Evolutionary conservation across 2,888 invertebrate species (phyloP).

Genomic region (Oxytorus armatus): DNA sequence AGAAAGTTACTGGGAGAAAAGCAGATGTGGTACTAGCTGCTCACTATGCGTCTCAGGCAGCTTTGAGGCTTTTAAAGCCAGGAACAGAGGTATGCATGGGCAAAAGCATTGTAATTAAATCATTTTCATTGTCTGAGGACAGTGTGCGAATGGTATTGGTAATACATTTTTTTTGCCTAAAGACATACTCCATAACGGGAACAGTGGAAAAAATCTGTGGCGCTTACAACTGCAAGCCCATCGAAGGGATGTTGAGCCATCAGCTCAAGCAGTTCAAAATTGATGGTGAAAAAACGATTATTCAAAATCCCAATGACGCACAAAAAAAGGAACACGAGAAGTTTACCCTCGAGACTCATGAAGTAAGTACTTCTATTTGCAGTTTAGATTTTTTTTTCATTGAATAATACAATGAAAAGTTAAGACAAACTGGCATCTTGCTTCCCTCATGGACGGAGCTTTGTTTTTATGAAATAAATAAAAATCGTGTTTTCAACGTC

Average conservation of each 20-base stretch:
- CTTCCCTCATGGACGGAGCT: too few relatives aligned
- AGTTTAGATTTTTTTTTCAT: not conserved
- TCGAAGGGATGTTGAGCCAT: conserved; percentile 98
- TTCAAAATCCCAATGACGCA: conserved; percentile 98
- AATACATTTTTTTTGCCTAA: conserved; percentile 71
- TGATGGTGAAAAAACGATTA: conserved; percentile 98
- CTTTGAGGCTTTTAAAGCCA: conserved; percentile 95
- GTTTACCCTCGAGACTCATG: conserved; percentile 96
- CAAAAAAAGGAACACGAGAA: conserved; percentile 99
- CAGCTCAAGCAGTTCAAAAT: conserved; percentile 98
- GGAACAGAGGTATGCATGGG: conserved; percentile 91
- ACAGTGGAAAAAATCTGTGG: conserved; percentile 97
- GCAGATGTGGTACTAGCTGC: conserved; percentile 98
- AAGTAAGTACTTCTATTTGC: conserved; percentile 85
- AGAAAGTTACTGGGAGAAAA: conserved; percentile 93
- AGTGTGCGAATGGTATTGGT: not conserved
- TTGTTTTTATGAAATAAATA: too few relatives aligned
- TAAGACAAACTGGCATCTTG: too few relatives aligned
- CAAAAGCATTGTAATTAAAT: not conserved
- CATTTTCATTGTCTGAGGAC: not conserved
- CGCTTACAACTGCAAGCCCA: conserved; percentile 97
- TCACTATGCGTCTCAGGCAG: conserved; percentile 97
- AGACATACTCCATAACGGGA: conserved; percentile 96
- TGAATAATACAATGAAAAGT: not conserved
- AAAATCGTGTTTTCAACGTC: too few relatives aligned